Base-by-base conservation (phyloP, 1,140 invertebrate genomes). In the Drosophila ercepeae region DNA sequence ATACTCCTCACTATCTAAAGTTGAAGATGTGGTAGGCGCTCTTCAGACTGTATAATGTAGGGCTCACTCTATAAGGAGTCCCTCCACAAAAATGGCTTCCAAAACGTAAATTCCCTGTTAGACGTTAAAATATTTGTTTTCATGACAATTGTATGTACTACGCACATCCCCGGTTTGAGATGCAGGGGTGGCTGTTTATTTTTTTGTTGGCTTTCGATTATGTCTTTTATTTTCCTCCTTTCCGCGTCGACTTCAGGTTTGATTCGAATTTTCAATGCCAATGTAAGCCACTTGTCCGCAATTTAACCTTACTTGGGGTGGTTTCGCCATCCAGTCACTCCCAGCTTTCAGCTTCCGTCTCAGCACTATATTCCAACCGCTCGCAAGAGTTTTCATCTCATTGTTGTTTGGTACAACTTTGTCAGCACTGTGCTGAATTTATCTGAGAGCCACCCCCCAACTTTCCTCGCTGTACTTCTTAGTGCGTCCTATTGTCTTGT, bases 251-350 rank as follows among this genome's bases (percentile, higher is more conserved):
- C 48, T 45, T 21, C 3, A 9, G 8, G n/a, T 34, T 16, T 34
- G 21, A 25, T 61, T 72, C 49, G 21, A 42, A 68, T 75, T 59
- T 61, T 61, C 53, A 69, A 69, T 51, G 16, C 32, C 44, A 48
- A 36, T 65, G 55, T 49, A 49, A 45, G 68, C 63, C 73, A 88
- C 82, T 86, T 88, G 77, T 65, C 83, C 82, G 77, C 82, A 78
- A 72, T 88, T 78, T 61, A 75, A 75, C 58, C 63, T 71, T 58
- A 44, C 60, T 70, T 79, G 79, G 74, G 82, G 82, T 82, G 89
- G 83, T 71, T 77, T 42, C 44, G 42, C 51, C 44, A 13, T 52
- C 36, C 50, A 32, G 13, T 16, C 21, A 4, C 11, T 36, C 34
- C 34, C 7, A 8, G 39, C 14, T 16, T 39, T 9, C 39, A 11